Base-by-base conservation (phyloP, 2,888 invertebrate genomes). In the Anthrax anthrax region DNA sequence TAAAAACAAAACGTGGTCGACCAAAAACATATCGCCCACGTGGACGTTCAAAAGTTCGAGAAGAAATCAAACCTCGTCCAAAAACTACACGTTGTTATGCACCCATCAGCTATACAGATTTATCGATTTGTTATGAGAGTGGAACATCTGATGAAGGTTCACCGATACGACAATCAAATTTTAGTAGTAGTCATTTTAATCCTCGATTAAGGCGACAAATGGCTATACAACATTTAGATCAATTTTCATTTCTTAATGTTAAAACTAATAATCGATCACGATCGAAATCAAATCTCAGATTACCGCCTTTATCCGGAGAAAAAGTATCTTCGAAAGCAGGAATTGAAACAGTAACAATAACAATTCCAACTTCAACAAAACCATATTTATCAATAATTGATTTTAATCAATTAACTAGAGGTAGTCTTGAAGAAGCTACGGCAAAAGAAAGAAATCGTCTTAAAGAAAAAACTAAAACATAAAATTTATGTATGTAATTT, bases 311-410 rank as follows among this genome's bases (percentile, higher is more conserved):
- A 1, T 23, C 23, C 4, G 49, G 49, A 10, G 55, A 54, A 23
- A 47, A 45, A 13, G 44, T 44, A 5, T 43, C 52, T 4, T 55
- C 53, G 18, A n/a, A n/a, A n/a, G n/a, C n/a, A n/a, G n/a, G n/a
- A n/a, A n/a, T n/a, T n/a, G 23, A 23, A 23, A 23, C 23, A 6
- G 23, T 23, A 23, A 23, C 23, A 6, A n/a, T n/a, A n/a, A 23
- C 23, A 23, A 23, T 8, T 23, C 4, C 23, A 23, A 23, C 23
- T 8, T 4, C 8, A 6, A 72, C 74, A 8, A 72, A 76, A 58
- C 80, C 81, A n/a, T 74, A 76, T 58, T 70, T 83, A 50, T 76
- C 80, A 23, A 81, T 82, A 55, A 81, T 83, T 52, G 81, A 82
- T 70, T 77, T 82, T 60, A 82, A 81, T 70, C 72, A 77, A 63